Conservation (phyloP, 2,113 vertebrate species). For the Pristiophorus japonicus region DNA sequence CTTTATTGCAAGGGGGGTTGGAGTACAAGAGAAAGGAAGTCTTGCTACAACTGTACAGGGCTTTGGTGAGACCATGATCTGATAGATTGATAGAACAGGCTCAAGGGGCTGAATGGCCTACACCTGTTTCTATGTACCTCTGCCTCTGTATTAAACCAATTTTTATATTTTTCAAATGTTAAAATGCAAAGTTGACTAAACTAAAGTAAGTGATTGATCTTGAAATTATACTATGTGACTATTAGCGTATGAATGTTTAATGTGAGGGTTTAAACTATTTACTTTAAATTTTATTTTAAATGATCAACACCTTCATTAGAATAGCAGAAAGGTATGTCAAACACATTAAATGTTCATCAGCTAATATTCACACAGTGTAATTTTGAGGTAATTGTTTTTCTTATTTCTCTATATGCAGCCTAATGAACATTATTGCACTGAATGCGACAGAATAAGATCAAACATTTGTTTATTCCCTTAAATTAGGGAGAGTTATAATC, state of each 20-base stretch:
- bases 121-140: neutral
- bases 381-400: neutral
- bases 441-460: neutral
- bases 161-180: conserved; percentile 3
- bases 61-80: neutral
- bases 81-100: neutral
- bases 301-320: neutral
- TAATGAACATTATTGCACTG: neutral
- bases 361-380: neutral
- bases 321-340: neutral
- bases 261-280: neutral
- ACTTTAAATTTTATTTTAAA: neutral
- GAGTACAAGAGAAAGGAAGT: too few relatives aligned
- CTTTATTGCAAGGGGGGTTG: too few relatives aligned
- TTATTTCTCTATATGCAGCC: neutral
- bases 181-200: neutral
- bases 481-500: neutral
- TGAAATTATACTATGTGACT: neutral
- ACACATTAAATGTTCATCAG: neutral
- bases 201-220: neutral
- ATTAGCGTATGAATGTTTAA: neutral
- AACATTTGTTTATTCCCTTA: neutral
- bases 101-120: neutral
- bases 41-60: too few relatives aligned
- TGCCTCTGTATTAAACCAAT: neutral